phyloP scores from a whole-genome alignment of 2,888 invertebrate genomes.

The Platynereis dumerilii region DNA sequence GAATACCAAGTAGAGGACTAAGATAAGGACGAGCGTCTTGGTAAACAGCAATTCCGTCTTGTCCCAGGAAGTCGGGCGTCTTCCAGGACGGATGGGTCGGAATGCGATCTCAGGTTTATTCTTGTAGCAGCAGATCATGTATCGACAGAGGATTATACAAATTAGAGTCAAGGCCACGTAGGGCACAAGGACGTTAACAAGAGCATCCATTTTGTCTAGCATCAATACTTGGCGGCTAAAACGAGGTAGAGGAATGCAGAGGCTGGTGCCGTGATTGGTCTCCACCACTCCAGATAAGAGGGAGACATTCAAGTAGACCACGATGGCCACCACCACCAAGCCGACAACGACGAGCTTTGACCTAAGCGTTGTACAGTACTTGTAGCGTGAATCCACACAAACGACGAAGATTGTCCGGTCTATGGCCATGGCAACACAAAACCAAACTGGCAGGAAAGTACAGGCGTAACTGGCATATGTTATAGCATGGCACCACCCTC shows the following conservation, averaged over 20 bases:
- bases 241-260: neutral
- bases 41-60: neutral
- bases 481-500: no score
- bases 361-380: neutral
- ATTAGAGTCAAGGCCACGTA: neutral
- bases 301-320: neutral
- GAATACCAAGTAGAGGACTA: neutral
- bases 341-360: neutral
- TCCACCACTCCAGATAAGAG: conserved; percentile 5
- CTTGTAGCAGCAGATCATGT: no score
- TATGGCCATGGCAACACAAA: conserved; percentile 3
- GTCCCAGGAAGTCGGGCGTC: neutral
- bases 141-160: no score
- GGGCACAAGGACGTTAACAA: neutral
- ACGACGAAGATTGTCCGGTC: neutral
- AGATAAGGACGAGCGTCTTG: neutral
- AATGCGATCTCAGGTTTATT: no score
- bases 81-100: neutral
- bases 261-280: neutral
- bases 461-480: no score
- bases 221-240: neutral
- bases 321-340: neutral
- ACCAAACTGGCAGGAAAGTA: conserved; percentile 6
- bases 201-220: conserved; percentile 6
- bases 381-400: neutral